A percentile compares a stretch with the other conserved stretches of the same genome.
Conservation (phyloP, 1,140 invertebrate species). For the Drosophila ohnishii region DNA sequence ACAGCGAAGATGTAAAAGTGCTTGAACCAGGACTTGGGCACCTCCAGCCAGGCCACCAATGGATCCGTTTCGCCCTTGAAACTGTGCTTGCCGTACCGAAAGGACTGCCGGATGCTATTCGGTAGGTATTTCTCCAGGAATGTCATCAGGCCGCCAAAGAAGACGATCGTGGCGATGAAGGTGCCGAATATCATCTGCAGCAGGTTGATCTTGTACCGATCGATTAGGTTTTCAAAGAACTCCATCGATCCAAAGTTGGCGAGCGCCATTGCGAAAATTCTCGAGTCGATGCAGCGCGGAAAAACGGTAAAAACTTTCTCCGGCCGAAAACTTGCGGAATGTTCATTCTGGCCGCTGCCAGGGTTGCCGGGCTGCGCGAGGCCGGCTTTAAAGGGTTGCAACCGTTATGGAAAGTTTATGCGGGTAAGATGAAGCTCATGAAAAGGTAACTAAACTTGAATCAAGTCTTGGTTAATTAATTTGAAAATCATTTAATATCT, state of each 20-base stretch:
- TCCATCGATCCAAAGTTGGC: slow-evolving; percentile 35
- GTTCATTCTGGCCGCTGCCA: slow-evolving; percentile 9
- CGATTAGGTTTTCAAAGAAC: slow-evolving; percentile 47
- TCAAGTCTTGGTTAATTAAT: no score
- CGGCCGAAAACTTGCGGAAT: slow-evolving; percentile 29
- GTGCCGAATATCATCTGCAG: slow-evolving; percentile 85
- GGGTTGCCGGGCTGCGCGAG: background rate
- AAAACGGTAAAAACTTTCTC: slow-evolving; percentile 36
- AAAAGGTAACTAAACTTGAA: no score
- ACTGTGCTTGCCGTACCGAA: slow-evolving; percentile 88
- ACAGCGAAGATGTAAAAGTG: slow-evolving; percentile 89
- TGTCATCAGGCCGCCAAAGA: slow-evolving; percentile 86
- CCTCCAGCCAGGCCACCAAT: slow-evolving; percentile 85
- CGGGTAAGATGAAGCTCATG: background rate
- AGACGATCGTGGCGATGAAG: slow-evolving; percentile 83
- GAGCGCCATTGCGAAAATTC: slow-evolving; percentile 42
- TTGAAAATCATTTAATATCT: no score
- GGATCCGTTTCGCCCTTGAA: slow-evolving; percentile 84
- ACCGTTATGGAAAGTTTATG: background rate
- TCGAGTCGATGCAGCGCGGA: slow-evolving; percentile 9
- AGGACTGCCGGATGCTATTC: slow-evolving; percentile 85
- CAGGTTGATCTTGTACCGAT: slow-evolving; percentile 83
- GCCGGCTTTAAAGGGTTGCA: slow-evolving; percentile 5
- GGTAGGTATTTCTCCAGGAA: slow-evolving; percentile 87
- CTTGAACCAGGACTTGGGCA: slow-evolving; percentile 89